Conservation (phyloP, 2,797 vertebrate genomes). For the Octomys mimax region DNA sequence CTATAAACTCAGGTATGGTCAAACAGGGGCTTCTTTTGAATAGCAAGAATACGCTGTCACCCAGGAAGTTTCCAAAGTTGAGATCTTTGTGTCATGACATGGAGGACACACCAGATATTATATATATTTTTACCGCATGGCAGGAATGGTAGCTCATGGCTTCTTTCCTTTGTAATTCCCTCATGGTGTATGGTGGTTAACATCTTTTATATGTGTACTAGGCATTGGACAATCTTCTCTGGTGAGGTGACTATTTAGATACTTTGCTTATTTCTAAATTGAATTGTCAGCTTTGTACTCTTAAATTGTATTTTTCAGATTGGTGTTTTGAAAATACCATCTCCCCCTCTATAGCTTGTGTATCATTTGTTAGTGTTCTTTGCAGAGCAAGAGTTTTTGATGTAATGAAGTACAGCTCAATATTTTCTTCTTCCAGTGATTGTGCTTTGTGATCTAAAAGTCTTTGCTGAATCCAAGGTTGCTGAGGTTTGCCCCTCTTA, state of each 20-base stretch:
- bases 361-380: constrained; percentile 2
- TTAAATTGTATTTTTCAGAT: neutral
- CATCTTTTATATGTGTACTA: neutral
- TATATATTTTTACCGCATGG: neutral
- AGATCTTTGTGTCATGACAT: neutral
- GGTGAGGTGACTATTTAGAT: neutral
- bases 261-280: neutral
- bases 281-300: neutral
- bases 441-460: neutral
- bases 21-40: neutral
- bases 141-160: neutral
- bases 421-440: neutral
- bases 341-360: neutral
- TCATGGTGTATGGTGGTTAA: neutral
- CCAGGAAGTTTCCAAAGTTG: neutral
- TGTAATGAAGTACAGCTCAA: neutral
- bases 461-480: neutral
- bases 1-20: neutral
- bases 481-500: neutral
- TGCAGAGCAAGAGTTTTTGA: neutral
- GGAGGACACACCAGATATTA: neutral
- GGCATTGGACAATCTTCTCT: neutral
- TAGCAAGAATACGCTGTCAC: neutral
- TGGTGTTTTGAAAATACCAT: neutral
- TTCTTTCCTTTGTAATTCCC: neutral